phyloP scores from a whole-genome alignment of 2,888 invertebrate genomes.

The Caenorhabditis sp. region DNA sequence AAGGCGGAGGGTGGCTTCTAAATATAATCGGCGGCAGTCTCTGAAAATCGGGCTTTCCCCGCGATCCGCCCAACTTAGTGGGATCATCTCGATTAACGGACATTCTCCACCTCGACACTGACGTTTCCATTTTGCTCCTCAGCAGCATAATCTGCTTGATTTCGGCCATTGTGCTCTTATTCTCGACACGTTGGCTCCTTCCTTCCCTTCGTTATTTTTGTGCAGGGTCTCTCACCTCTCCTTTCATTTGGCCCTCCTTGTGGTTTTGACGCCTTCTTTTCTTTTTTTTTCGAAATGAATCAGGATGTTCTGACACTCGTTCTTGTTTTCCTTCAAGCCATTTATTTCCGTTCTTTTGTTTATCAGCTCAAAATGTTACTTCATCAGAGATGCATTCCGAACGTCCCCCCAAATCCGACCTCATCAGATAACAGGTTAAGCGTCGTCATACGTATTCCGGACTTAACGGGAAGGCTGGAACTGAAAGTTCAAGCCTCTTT shows the following conservation, averaged over 20 bases:
- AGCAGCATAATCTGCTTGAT: conserved; percentile 46
- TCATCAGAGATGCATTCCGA: background rate
- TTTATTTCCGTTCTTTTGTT: too few relatives aligned
- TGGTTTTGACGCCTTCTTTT: conserved; percentile 18
- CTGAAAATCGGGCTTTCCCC: conserved; percentile 15
- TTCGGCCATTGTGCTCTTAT: conserved; percentile 24
- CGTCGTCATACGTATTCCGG: conserved; percentile 8
- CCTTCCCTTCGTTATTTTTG: conserved; percentile 5
- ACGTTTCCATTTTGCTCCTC: conserved; percentile 25
- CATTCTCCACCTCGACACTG: conserved; percentile 31
- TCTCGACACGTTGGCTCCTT: conserved; percentile 3
- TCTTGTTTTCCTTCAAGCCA: background rate
- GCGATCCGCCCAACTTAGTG: conserved; percentile 10
- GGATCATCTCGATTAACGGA: conserved; percentile 39
- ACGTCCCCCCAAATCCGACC: background rate
- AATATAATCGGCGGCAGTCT: conserved; percentile 8
- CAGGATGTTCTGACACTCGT: conserved; percentile 30
- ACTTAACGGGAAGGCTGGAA: background rate
- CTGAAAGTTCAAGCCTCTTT: conserved; percentile 18
- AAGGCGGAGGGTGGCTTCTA: conserved; percentile 40
- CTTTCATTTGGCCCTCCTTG: conserved; percentile 4
- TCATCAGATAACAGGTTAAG: conserved; percentile 12
- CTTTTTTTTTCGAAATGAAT: conserved; percentile 2
- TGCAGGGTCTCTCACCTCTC: background rate
- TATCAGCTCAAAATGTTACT: background rate